These are phyloP conservation scores for Tetheella fluctuosa DNA, from an alignment of 2,888 invertebrate genomes.

Conservation along the genomic window DNA sequence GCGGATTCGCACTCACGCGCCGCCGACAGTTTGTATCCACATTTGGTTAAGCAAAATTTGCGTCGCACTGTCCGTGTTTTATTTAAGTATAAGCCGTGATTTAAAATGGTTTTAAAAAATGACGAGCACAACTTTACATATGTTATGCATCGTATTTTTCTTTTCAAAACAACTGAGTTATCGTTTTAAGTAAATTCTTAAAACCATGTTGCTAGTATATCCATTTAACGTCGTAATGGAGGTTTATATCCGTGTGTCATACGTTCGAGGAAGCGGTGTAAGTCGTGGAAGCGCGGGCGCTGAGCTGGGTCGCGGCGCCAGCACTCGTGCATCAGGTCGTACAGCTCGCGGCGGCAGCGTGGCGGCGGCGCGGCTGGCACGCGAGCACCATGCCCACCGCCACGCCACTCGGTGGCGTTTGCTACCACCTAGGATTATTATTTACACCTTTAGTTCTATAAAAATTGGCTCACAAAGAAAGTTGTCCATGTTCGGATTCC, in stretches of 20 bases:
- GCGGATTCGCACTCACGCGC: slow-evolving; percentile 11
- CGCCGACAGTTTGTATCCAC: neutral
- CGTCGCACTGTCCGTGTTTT: too few species aligned
- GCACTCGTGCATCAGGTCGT: slow-evolving; percentile 96
- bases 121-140: too few species aligned
- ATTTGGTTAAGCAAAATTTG: too few species aligned
- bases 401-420: slow-evolving; percentile 87
- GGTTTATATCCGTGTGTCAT: slow-evolving; percentile 88
- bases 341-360: slow-evolving; percentile 93
- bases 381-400: slow-evolving; percentile 68
- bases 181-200: too few species aligned
- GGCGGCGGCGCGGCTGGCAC: slow-evolving; percentile 86
- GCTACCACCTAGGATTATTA: slow-evolving; percentile 84
- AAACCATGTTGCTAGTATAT: neutral
- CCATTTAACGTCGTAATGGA: slow-evolving; percentile 54
- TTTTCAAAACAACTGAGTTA: too few species aligned
- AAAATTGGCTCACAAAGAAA: too few species aligned
- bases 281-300: slow-evolving; percentile 93
- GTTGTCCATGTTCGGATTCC: too few species aligned
- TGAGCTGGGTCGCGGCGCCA: slow-evolving; percentile 93
- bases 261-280: slow-evolving; percentile 93
- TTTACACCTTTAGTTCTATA: neutral
- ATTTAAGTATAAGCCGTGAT: too few species aligned
- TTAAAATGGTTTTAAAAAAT: too few species aligned
- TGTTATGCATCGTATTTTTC: too few species aligned